Evolutionary conservation across 2,888 invertebrate species (phyloP), one percentile per base, ranked within the genome.

Genomic region (Scaptomyza caliginosa): DNA sequence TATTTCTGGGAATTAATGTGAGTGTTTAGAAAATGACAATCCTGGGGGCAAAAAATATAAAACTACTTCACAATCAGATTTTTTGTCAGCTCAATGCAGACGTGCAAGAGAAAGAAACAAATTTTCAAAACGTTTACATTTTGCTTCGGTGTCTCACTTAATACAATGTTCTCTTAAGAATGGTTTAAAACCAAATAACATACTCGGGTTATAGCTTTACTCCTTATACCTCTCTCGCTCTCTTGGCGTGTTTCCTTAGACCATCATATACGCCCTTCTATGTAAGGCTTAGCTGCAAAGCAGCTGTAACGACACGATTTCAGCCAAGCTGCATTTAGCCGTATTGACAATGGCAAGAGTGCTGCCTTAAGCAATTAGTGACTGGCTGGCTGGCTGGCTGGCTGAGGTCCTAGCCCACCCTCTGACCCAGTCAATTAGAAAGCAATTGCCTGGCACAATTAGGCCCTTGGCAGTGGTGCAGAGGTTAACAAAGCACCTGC

Each of bases 401-500:
- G 17, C 49, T 38, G n/a, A n/a, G n/a, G n/a, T 50, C 16, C 16
- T 8, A 3, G n/a, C n/a, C 2, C 23, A 2, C 16, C 49, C 30
- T 5, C 23, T 49, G 38, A 28, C 30, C 16, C 30, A 68, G 64
- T 49, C 85, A 71, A 77, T 74, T 80, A 71, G 51, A 48, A 42
- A 58, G 60, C 81, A 67, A 74, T 77, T 62, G 78, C 43, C 56
- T 55, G 10, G 28, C 30, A 63, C 28, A 50, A 66, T 49, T 57
- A 21, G 48, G 65, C 58, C 45, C 30, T 11, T 32, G 62, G 57
- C 43, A 52, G 24, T 32, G 46, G 30, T 39, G 49, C 49, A 42
- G 36, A 50, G 43, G 52, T 66, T 48, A 32, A 43, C 23, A 21
- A 60, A 77, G 75, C 60, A 74, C 70, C 80, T 83, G 79, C 58